phyloP scores from a whole-genome alignment of 2,113 vertebrate genomes.

The Rhinogobius similis region DNA sequence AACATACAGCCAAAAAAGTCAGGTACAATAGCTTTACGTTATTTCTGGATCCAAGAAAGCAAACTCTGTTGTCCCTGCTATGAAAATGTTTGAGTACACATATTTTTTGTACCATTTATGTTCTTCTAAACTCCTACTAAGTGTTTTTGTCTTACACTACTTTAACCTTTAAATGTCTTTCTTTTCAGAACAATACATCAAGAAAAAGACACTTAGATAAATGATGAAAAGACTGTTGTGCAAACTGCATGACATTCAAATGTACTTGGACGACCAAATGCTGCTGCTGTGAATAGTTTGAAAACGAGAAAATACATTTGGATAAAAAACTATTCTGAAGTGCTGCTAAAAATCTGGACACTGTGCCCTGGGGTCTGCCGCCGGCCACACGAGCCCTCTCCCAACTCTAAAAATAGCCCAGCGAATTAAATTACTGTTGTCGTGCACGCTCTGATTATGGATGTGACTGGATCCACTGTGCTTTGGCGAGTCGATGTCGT shows the following conservation, averaged over 20 bases:
- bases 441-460: conserved; percentile 6
- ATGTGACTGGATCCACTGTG: background rate
- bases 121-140: too few relatives aligned
- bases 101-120: too few relatives aligned
- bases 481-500: too few relatives aligned
- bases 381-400: background rate
- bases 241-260: background rate
- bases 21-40: too few relatives aligned
- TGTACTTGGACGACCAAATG: background rate
- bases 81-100: too few relatives aligned
- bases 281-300: background rate
- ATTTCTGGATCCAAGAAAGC: too few relatives aligned
- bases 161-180: background rate
- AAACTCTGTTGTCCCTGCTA: too few relatives aligned
- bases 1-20: too few relatives aligned
- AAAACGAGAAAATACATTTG: background rate
- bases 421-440: conserved; percentile 3
- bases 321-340: background rate
- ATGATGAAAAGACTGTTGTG: background rate
- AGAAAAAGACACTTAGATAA: background rate
- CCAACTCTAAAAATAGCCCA: conserved; percentile 5
- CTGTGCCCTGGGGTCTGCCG: background rate
- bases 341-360: background rate
- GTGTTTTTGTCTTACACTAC: too few relatives aligned
- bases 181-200: background rate